phyloP scores from a whole-genome alignment of 92 coral and sea anemone genomes.

The Porites lobata region DNA sequence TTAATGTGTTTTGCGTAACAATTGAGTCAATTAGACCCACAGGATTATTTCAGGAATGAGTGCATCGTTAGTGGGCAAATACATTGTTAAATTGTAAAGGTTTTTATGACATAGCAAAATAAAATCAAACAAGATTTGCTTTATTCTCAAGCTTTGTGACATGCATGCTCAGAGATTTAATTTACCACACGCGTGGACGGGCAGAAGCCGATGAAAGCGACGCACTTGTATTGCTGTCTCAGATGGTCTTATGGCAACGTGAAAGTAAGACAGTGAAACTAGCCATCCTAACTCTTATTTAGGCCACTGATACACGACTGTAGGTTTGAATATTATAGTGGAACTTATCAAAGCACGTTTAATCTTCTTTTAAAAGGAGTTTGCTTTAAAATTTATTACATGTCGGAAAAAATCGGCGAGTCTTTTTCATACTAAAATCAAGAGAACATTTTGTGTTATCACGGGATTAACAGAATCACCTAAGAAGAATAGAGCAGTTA shows the following conservation, averaged over 20 bases:
- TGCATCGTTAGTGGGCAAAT: not conserved
- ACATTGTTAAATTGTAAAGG: not conserved
- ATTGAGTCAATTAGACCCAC: not conserved
- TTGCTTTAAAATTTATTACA: too few relatives aligned
- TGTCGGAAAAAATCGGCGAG: too few relatives aligned
- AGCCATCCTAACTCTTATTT: too few relatives aligned
- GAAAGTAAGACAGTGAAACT: not conserved
- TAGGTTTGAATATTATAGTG: too few relatives aligned
- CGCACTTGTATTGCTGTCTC: not conserved
- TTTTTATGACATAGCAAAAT: not conserved
- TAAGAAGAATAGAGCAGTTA: not conserved
- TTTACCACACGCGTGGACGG: not conserved
- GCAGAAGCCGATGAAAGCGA: not conserved
- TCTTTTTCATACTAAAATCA: not conserved
- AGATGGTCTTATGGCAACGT: not conserved
- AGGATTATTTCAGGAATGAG: not conserved
- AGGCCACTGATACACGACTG: too few relatives aligned
- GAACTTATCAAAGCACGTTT: too few relatives aligned
- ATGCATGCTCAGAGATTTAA: not conserved
- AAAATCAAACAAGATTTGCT: not conserved
- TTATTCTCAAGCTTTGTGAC: not conserved
- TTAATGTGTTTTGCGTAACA: not conserved
- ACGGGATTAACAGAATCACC: not conserved
- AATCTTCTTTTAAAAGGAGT: too few relatives aligned
- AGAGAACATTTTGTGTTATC: not conserved